Conservation (phyloP, 1,140 invertebrate species). For the Saccostrea cuccullata region DNA sequence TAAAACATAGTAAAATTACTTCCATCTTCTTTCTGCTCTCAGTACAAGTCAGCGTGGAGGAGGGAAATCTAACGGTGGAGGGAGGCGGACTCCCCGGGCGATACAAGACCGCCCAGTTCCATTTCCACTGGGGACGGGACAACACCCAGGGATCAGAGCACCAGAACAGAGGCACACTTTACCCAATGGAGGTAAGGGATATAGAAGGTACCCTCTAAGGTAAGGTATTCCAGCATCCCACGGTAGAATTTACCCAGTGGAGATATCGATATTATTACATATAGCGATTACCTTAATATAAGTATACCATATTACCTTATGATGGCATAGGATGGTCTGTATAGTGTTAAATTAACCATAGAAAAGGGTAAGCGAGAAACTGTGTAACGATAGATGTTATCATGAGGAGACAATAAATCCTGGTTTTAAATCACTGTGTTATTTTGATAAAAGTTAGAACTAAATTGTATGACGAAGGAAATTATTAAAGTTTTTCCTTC, state of each 20-base stretch:
- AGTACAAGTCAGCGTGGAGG: neutral
- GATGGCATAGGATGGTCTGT: slow-evolving; percentile 88
- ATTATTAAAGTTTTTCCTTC: too few relatives aligned
- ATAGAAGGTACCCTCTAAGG: too few relatives aligned
- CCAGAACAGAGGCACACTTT: slow-evolving; percentile 56
- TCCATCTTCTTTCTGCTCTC: neutral
- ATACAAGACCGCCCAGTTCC: slow-evolving; percentile 67
- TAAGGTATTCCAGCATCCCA: too few relatives aligned
- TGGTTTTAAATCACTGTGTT: too few relatives aligned
- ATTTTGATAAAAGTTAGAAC: too few relatives aligned
- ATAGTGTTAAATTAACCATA: too few relatives aligned
- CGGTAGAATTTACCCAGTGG: neutral
- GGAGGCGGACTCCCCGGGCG: slow-evolving; percentile 49
- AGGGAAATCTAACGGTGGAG: slow-evolving; percentile 36
- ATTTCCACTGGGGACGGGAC: slow-evolving; percentile 73
- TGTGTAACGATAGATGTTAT: too few relatives aligned
- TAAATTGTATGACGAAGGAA: too few relatives aligned
- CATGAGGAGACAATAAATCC: too few relatives aligned
- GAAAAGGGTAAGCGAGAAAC: too few relatives aligned
- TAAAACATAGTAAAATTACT: too few relatives aligned
- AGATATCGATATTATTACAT: neutral
- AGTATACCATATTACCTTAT: slow-evolving; percentile 76
- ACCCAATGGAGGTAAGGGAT: slow-evolving; percentile 53
- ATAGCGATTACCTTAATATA: neutral
- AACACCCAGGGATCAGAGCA: slow-evolving; percentile 70